Percentiles rank a stretch among this genome's conserved stretches.
phyloP scores from a whole-genome alignment of 2,797 vertebrate genomes.

The Malurus leucopterus region DNA sequence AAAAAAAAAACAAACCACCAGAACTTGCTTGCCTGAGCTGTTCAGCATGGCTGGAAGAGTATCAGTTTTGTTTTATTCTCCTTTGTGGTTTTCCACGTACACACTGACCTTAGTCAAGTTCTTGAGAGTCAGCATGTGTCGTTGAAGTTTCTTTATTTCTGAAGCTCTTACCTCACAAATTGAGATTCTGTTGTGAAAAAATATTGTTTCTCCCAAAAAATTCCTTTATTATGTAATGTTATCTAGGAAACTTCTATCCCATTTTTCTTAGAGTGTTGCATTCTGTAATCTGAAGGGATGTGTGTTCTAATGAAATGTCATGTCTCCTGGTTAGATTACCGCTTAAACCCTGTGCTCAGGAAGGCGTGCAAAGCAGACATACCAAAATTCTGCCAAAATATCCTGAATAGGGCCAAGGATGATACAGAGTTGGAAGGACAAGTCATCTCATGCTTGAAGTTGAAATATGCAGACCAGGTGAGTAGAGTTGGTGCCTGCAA shows the following conservation, averaged over 20 bases:
- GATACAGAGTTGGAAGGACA: constrained; percentile 92
- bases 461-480: constrained; percentile 96
- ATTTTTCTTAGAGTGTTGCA: neutral
- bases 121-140: neutral
- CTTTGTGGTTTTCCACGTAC: neutral
- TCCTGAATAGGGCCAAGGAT: constrained; percentile 87
- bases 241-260: neutral
- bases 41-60: neutral
- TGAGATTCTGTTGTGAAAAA: neutral
- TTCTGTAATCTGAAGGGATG: neutral
- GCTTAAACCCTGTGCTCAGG: constrained; percentile 90
- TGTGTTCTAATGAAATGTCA: neutral
- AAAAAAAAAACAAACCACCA: neutral
- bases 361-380: constrained; percentile 97
- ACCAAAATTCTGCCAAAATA: constrained; percentile 91
- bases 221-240: neutral
- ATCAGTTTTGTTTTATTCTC: neutral
- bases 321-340: constrained; percentile 80
- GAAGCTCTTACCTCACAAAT: neutral
- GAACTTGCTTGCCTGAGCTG: neutral
- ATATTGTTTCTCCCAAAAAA: rapidly evolving
- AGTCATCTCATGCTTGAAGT: constrained; percentile 93
- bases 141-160: neutral
- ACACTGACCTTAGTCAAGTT: neutral
- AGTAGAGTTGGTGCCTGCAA: neutral